A percentile compares a stretch with the other conserved stretches of the same genome.
Conservation (phyloP, 2,888 invertebrate species). For the Dryadula phaetusa region DNA sequence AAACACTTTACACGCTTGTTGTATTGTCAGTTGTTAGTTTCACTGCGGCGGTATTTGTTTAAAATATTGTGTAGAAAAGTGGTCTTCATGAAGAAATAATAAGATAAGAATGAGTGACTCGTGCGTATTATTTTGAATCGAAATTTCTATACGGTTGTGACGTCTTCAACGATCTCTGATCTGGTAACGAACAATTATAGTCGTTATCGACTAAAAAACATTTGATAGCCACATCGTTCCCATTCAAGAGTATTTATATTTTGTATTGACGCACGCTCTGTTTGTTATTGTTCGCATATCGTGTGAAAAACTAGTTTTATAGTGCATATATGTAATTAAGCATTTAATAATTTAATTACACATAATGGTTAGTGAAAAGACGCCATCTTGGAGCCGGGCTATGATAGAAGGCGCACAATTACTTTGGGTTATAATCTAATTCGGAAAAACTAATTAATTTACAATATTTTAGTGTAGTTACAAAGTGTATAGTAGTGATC, state of each 20-base stretch:
- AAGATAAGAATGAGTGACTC: slow-evolving; percentile 3
- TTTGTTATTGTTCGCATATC: background rate
- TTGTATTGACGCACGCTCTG: slow-evolving; percentile 14
- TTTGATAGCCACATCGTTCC: background rate
- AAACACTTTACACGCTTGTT: slow-evolving; percentile 2
- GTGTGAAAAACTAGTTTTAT: background rate
- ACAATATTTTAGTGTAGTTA: too few relatives aligned
- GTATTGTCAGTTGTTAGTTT: background rate
- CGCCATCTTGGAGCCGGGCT: background rate
- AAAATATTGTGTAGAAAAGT: background rate
- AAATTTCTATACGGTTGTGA: slow-evolving; percentile 3
- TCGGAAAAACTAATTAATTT: background rate
- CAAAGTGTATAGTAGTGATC: too few relatives aligned
- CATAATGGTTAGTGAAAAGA: background rate
- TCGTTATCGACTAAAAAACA: slow-evolving; percentile 14
- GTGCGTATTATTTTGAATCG: slow-evolving; percentile 10
- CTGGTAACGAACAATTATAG: background rate
- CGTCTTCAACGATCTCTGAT: slow-evolving; percentile 11
- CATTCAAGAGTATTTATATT: slow-evolving; percentile 16
- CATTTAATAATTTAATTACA: background rate
- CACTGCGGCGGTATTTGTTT: background rate
- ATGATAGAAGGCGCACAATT: background rate
- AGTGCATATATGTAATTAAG: background rate
- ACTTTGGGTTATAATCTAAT: background rate
- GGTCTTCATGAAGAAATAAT: slow-evolving; percentile 9